These are phyloP conservation scores for Phlogophora meticulosa DNA, from an alignment of 2,888 invertebrate genomes.

Conservation along the genomic window DNA sequence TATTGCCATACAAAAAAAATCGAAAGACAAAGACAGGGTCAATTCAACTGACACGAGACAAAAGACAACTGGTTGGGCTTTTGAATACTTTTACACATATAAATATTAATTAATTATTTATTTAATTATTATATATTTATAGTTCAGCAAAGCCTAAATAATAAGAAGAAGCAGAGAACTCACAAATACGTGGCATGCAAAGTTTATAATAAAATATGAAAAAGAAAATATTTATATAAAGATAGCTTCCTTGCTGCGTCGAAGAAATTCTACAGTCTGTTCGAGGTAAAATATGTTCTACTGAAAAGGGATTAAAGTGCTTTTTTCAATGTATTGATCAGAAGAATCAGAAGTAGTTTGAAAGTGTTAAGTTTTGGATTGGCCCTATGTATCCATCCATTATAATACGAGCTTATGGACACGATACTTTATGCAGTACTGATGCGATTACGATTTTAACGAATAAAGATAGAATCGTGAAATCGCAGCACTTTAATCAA, in stretches of 20 bases:
- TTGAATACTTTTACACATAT: slow-evolving; percentile 53
- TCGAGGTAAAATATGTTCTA: slow-evolving; percentile 62
- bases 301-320: slow-evolving; percentile 53
- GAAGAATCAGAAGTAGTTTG: not conserved
- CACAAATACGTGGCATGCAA: slow-evolving; percentile 73
- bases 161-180: slow-evolving; percentile 85
- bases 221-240: slow-evolving; percentile 54
- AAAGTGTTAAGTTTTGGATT: slow-evolving; percentile 1
- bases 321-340: not conserved
- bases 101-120: slow-evolving; percentile 53
- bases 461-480: not conserved
- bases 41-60: slow-evolving; percentile 82
- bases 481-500: not conserved
- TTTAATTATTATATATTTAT: slow-evolving; percentile 53
- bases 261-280: slow-evolving; percentile 69
- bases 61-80: slow-evolving; percentile 67
- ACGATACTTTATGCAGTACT: not conserved
- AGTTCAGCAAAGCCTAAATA: slow-evolving; percentile 87
- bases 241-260: slow-evolving; percentile 61
- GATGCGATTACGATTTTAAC: not conserved
- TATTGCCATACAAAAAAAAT: slow-evolving; percentile 71
- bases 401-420: not conserved
- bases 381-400: not conserved
- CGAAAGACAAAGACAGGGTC: slow-evolving; percentile 77
- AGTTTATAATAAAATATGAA: slow-evolving; percentile 62